These are phyloP conservation scores for Coracopsis vasa DNA, from an alignment of 2,113 vertebrate genomes.

Conservation along the genomic window DNA sequence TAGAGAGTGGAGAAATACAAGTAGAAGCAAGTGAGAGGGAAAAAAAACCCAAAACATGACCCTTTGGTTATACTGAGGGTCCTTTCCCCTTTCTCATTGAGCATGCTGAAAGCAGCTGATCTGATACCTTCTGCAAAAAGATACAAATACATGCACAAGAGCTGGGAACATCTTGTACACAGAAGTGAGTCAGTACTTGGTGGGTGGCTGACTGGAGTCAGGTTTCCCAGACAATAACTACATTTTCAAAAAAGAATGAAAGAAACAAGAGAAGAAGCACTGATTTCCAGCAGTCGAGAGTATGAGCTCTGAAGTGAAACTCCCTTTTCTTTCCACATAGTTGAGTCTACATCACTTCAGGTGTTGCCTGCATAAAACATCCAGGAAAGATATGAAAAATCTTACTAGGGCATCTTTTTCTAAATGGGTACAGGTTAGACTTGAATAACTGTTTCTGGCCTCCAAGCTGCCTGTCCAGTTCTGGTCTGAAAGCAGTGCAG, in stretches of 20 bases:
- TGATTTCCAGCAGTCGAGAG: not conserved
- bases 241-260: slow-evolving; percentile 4
- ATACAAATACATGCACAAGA: not conserved
- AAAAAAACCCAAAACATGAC: not conserved
- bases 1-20: not conserved
- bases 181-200: slow-evolving; percentile 55
- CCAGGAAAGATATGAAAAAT: not conserved
- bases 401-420: not conserved
- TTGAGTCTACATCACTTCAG: not conserved
- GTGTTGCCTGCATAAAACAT: not conserved
- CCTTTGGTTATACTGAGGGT: not conserved
- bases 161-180: slow-evolving; percentile 47
- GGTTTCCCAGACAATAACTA: slow-evolving; percentile 49
- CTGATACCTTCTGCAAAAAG: not conserved
- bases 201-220: slow-evolving; percentile 18
- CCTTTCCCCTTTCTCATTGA: not conserved
- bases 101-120: not conserved
- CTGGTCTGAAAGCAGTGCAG: not conserved
- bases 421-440: not conserved
- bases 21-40: not conserved
- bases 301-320: not conserved
- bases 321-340: not conserved
- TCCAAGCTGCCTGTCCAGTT: not conserved
- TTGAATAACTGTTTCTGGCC: not conserved
- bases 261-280: not conserved